A percentile compares a stretch with the other conserved stretches of the same genome.
Conservation (phyloP, 1,140 invertebrate genomes). For the Neotoxoptera formosana region DNA sequence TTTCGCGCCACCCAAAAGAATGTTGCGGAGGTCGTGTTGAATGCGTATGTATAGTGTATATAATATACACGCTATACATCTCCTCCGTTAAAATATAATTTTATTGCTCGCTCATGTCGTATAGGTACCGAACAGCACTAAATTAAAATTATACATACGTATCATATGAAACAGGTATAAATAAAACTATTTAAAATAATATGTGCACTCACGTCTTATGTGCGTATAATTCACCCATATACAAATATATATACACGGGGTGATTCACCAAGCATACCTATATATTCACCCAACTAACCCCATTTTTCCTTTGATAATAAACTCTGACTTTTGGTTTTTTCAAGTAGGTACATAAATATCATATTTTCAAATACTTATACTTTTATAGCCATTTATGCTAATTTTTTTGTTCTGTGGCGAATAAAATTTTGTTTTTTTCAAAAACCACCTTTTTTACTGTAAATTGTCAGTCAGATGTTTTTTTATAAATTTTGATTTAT, state of each 20-base stretch:
- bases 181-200: background rate
- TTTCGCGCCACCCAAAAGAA: constrained; percentile 20
- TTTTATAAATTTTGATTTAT: background rate
- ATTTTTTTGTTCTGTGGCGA: background rate
- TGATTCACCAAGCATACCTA: background rate
- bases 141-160: background rate
- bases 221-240: background rate
- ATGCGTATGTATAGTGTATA: background rate
- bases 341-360: background rate
- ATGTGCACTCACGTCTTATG: background rate
- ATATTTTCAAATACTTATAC: background rate
- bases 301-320: background rate
- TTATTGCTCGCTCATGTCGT: background rate
- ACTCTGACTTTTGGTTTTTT: background rate
- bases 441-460: background rate
- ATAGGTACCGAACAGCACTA: background rate
- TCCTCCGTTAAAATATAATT: background rate
- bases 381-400: background rate
- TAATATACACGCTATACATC: background rate
- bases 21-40: background rate
- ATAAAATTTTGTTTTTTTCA: background rate
- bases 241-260: background rate
- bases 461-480: background rate
- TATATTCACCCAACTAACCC: background rate
- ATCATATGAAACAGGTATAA: background rate